Evolutionary conservation across 2,797 vertebrate genomes (phyloP).

Genomic region (Syndactyla subalaris): DNA sequence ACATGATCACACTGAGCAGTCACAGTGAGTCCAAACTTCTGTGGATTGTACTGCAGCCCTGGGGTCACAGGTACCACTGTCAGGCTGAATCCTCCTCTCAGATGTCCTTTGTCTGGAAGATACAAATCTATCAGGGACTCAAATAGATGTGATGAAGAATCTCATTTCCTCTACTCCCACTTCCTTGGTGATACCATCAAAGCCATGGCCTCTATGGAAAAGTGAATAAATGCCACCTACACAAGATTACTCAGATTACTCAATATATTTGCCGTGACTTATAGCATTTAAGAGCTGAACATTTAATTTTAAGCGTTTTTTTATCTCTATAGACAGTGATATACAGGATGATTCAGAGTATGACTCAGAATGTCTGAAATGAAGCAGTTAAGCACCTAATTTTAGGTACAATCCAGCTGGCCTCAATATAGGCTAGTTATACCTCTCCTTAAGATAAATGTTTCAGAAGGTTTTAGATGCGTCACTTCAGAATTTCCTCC

Average conservation of each 20-base stretch:
- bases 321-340: neutral
- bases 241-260: neutral
- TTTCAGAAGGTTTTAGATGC: neutral
- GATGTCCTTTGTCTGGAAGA: neutral
- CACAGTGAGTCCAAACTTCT: neutral
- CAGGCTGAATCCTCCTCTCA: neutral
- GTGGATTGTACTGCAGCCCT: neutral
- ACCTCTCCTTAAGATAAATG: neutral
- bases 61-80: neutral
- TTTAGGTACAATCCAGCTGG: neutral
- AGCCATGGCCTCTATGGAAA: neutral
- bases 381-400: neutral
- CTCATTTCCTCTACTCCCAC: neutral
- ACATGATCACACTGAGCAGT: neutral
- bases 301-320: neutral
- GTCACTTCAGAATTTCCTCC: neutral
- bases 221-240: neutral
- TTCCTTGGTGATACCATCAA: neutral
- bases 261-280: neutral
- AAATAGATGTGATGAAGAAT: neutral
- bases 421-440: neutral
- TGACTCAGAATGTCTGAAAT: constrained; percentile 34
- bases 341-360: neutral
- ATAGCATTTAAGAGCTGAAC: neutral
- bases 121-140: neutral